Evolutionary conservation across 1,140 invertebrate genomes (phyloP).

Genomic region (Temnothorax curvispinosus): DNA sequence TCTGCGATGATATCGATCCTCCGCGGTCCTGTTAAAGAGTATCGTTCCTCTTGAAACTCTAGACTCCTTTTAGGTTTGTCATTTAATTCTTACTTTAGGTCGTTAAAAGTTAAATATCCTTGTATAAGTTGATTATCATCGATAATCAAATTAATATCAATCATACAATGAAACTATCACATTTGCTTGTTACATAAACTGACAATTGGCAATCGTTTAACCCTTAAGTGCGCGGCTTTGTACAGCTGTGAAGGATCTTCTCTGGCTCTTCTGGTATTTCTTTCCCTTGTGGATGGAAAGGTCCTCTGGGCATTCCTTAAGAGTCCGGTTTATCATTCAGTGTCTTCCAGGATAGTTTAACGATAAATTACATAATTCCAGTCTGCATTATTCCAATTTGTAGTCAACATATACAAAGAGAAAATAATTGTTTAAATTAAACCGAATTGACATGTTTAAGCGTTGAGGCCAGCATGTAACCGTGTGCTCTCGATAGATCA

Average conservation of each 20-base stretch:
- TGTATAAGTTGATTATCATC: background rate
- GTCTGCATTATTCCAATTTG: background rate
- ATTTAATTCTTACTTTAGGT: background rate
- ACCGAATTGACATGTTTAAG: background rate
- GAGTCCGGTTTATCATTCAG: background rate
- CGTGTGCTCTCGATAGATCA: slow-evolving; percentile 48
- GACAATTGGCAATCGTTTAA: background rate
- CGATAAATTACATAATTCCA: background rate
- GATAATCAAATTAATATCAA: background rate
- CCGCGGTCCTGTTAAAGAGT: background rate
- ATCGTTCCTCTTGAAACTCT: background rate
- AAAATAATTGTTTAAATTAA: background rate
- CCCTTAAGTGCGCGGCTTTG: too few species aligned
- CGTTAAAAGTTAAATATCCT: background rate
- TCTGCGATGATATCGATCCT: background rate
- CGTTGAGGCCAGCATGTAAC: background rate
- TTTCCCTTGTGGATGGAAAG: too few species aligned
- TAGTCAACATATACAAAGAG: background rate
- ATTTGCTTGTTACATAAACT: background rate
- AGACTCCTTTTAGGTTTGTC: background rate
- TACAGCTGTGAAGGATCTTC: too few species aligned
- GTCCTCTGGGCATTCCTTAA: too few species aligned
- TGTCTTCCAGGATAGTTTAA: background rate
- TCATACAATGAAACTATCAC: background rate
- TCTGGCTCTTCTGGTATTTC: too few species aligned